Conservation (phyloP, 92 coral and sea anemone genomes). For the Umimayanthus chanpuru region DNA sequence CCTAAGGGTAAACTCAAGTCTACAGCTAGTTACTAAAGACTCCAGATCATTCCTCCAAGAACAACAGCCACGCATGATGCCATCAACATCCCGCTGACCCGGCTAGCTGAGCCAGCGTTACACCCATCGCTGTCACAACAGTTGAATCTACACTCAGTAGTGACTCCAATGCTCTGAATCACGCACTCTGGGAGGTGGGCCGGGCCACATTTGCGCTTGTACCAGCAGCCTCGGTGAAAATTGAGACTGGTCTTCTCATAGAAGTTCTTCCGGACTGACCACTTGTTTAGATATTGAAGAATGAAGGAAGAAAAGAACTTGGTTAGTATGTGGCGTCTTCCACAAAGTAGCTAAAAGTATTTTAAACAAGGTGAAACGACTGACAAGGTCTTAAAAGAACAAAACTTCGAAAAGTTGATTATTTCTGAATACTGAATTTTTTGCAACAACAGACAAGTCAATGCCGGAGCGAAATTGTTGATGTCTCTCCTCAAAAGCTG, state of each 20-base stretch:
- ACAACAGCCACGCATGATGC: background rate
- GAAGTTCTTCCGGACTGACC: background rate
- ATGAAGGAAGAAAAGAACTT: background rate
- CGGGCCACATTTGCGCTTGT: conserved; percentile 10
- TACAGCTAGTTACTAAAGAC: background rate
- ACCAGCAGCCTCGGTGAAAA: conserved; percentile 16
- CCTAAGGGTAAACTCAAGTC: no score
- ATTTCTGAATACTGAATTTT: no score
- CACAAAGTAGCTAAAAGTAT: background rate
- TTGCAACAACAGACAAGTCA: no score
- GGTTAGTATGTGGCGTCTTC: background rate
- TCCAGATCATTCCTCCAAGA: background rate
- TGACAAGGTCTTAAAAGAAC: background rate
- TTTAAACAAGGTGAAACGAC: background rate
- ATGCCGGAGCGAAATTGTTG: no score
- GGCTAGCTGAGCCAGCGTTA: background rate
- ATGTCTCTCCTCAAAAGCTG: no score
- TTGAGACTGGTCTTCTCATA: background rate
- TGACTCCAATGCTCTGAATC: background rate
- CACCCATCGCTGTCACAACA: conserved; percentile 13
- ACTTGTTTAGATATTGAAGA: background rate
- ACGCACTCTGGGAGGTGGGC: background rate
- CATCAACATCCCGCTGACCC: conserved; percentile 18
- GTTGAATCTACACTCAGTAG: conserved; percentile 12
- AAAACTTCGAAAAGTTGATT: no score